Conservation (phyloP, 2,888 invertebrate species). For the Calameuta filiformis region DNA sequence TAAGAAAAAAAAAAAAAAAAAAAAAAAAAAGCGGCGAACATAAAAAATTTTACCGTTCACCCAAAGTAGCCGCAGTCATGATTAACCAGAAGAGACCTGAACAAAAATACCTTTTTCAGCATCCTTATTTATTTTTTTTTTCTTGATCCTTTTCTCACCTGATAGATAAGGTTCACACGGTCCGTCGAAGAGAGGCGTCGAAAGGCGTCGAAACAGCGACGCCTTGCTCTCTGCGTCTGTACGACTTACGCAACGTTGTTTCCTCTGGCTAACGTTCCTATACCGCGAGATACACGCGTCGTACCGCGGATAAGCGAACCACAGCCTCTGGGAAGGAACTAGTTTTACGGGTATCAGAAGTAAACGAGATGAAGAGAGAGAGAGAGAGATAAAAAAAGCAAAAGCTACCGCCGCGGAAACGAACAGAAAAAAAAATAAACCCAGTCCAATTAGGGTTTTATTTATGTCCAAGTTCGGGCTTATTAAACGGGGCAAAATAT, state of each 20-base stretch:
- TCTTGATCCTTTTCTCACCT: no score
- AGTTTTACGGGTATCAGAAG: slow-evolving; percentile 1
- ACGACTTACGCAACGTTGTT: slow-evolving; percentile 1
- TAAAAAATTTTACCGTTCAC: no score
- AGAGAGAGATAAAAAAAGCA: slow-evolving; percentile 5
- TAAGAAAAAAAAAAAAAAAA: no score
- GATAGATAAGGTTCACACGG: no score
- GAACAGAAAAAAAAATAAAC: slow-evolving; percentile 42
- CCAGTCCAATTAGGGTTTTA: slow-evolving; percentile 46
- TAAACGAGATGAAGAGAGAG: not conserved
- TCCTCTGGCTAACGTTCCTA: slow-evolving; percentile 16
- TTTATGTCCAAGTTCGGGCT: slow-evolving; percentile 39
- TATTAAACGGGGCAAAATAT: slow-evolving; percentile 49
- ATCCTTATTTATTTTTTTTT: no score
- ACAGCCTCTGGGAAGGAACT: slow-evolving; percentile 1
- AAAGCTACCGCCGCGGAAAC: slow-evolving; percentile 6
- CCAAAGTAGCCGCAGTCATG: no score
- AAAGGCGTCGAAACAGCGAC: no score
- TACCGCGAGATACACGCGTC: slow-evolving; percentile 2
- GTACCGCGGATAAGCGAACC: slow-evolving; percentile 4
- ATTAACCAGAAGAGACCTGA: no score
- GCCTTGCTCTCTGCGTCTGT: not conserved
- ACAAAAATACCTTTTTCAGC: no score
- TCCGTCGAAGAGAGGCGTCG: no score
- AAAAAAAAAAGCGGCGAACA: no score